phyloP scores from a whole-genome alignment of 2,888 invertebrate species.

The Athrips mouffetella region DNA sequence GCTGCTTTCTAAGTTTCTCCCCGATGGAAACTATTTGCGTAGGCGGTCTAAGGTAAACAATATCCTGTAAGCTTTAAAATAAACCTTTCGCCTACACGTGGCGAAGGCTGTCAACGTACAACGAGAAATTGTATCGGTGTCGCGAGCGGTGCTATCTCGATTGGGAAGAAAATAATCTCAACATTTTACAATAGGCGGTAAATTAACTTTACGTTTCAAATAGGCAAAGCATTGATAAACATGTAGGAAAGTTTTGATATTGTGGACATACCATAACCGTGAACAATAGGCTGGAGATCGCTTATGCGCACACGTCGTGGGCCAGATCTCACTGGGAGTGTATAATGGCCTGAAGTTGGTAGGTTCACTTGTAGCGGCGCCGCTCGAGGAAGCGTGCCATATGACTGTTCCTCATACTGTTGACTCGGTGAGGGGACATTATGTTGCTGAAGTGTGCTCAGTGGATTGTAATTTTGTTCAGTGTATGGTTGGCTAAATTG shows the following conservation, averaged over 20 bases:
- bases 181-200: constrained; percentile 1
- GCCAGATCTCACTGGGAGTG: constrained; percentile 54
- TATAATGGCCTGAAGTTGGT: constrained; percentile 41
- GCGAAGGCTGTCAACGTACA: not conserved
- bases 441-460: not conserved
- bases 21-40: constrained; percentile 39
- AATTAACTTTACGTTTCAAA: not conserved
- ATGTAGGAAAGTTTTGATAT: not conserved
- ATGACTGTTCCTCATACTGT: not conserved
- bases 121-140: not conserved
- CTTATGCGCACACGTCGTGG: constrained; percentile 68
- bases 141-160: not conserved
- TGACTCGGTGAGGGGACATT: not conserved
- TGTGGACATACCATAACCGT: constrained; percentile 66
- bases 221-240: constrained; percentile 3
- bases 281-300: constrained; percentile 56
- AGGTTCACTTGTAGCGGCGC: constrained; percentile 21
- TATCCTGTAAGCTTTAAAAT: constrained; percentile 13
- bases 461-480: not conserved
- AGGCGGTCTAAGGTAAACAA: constrained; percentile 18
- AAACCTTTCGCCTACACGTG: constrained; percentile 10
- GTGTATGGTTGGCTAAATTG: not conserved
- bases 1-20: constrained; percentile 67
- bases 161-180: not conserved
- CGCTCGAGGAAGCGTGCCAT: constrained; percentile 42